These are phyloP conservation scores for Falco punctatus DNA, from an alignment of 2,113 vertebrate genomes.

Conservation along the genomic window DNA sequence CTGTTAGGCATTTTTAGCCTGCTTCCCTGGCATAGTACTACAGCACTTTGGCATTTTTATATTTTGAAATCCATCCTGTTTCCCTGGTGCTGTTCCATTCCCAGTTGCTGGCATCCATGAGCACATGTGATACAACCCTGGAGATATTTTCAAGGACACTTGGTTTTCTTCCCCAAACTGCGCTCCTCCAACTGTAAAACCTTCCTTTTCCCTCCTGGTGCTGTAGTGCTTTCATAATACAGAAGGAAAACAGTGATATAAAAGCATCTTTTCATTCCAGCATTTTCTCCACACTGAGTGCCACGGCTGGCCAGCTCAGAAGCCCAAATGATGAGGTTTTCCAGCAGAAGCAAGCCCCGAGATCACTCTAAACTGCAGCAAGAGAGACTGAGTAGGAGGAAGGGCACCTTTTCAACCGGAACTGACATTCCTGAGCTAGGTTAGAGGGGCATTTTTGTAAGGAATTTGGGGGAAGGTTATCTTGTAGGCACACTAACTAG, in stretches of 20 bases:
- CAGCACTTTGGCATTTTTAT: not conserved
- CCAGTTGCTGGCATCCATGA: not conserved
- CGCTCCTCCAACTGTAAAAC: conserved; percentile 18
- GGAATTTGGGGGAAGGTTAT: conserved; percentile 35
- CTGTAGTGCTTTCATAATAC: not conserved
- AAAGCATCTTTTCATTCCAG: conserved; percentile 28
- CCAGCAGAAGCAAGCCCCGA: not conserved
- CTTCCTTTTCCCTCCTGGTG: not conserved
- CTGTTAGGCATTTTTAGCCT: conserved; percentile 9
- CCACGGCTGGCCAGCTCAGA: not conserved
- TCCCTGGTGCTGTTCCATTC: not conserved
- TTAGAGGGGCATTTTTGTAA: conserved; percentile 36
- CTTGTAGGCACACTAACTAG: conserved; percentile 30
- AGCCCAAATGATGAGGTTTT: not conserved
- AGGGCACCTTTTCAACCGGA: conserved; percentile 32
- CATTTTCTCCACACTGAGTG: not conserved
- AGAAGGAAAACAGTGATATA: not conserved
- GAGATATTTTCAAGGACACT: conserved; percentile 45
- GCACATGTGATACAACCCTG: not conserved
- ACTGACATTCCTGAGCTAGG: conserved; percentile 29
- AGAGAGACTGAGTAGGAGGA: not conserved
- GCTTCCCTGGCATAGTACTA: not conserved
- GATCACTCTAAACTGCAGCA: not conserved
- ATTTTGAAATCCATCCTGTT: not conserved
- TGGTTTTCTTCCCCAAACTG: conserved; percentile 13